Base-by-base conservation (phyloP, 2,888 invertebrate genomes). In the Gastrophysa polygoni region DNA sequence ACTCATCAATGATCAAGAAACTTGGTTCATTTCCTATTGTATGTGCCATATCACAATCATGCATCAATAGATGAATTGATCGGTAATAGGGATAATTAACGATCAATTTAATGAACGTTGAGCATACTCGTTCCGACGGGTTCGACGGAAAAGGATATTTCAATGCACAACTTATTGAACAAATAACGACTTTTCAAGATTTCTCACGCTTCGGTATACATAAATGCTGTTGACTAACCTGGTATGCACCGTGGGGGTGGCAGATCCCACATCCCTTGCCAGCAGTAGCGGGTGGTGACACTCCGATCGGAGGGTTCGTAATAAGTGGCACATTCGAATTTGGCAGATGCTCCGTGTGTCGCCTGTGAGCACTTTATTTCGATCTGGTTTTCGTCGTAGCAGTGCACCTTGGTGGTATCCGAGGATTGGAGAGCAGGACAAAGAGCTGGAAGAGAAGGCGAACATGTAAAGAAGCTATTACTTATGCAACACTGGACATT, bases 181-280 rank as follows among this genome's bases (percentile, higher is more conserved):
- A n/a, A n/a, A n/a, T n/a, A n/a, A n/a, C n/a, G n/a, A n/a, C n/a
- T n/a, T n/a, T n/a, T n/a, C n/a, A n/a, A n/a, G n/a, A n/a, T n/a
- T n/a, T n/a, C n/a, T n/a, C n/a, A n/a, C n/a, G 20, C 14, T n/a
- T n/a, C 17, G 29, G 29, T 52, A 5, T 21, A 38, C 18, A 24
- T 59, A 52, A 44, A 68, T 28, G 49, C 57, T 52, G 14, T 62
- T 38, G 49, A 70, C 71, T 70, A 74, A 78, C 78, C 75, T 77
- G 75, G 75, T 60, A 65, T 66, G 58, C 78, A 78, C 1, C 61
- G 57, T 0, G 76, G 77, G 3, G 57, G 46, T 1, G 64, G 54
- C 6, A 67, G 56, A 46, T 73, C 71, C 77, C 77, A 77, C 1
- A 56, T 47, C 4, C 75, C 75, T 11, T 70, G 66, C 16, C 21